Evolutionary conservation across 1,140 invertebrate genomes (phyloP).

Genomic region (Cylas formicarius): DNA sequence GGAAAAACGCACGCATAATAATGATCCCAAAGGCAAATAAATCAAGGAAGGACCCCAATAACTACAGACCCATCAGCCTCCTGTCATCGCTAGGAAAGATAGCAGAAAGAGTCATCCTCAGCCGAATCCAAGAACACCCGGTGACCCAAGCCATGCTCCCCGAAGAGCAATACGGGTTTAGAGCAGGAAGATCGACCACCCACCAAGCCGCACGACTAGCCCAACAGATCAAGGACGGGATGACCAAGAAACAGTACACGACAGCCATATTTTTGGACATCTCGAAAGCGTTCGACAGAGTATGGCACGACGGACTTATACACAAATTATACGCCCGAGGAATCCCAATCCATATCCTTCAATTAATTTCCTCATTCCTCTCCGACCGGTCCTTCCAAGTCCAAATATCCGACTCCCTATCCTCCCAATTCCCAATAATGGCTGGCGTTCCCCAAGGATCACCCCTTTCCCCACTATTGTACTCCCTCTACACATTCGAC

Average conservation of each 20-base stretch:
- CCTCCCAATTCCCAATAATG: conserved; percentile 8
- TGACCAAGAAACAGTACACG: conserved; percentile 31
- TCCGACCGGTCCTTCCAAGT: conserved; percentile 23
- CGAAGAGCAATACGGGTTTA: conserved; percentile 39
- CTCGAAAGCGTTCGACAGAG: conserved; percentile 33
- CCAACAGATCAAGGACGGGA: conserved; percentile 32
- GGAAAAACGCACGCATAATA: conserved; percentile 24
- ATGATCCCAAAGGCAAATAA: conserved; percentile 24
- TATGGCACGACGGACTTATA: conserved; percentile 31
- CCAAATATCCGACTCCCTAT: conserved; percentile 10
- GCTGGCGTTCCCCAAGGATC: conserved; percentile 24
- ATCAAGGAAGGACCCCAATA: conserved; percentile 16
- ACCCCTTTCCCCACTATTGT: conserved; percentile 11
- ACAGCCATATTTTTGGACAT: conserved; percentile 27
- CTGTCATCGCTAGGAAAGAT: conserved; percentile 33
- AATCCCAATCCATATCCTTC: conserved; percentile 14
- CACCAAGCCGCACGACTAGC: conserved; percentile 36
- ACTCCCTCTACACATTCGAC: conserved; percentile 16
- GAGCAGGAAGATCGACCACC: conserved; percentile 31
- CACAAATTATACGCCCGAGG: conserved; percentile 24
- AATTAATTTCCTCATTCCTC: conserved; percentile 22
- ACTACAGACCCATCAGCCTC: conserved; percentile 37
- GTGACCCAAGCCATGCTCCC: neutral
- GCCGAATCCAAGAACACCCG: neutral
- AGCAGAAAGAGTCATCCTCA: conserved; percentile 25